Evolutionary conservation across 2,113 vertebrate species (phyloP).

Genomic region (Podilymbus podiceps): DNA sequence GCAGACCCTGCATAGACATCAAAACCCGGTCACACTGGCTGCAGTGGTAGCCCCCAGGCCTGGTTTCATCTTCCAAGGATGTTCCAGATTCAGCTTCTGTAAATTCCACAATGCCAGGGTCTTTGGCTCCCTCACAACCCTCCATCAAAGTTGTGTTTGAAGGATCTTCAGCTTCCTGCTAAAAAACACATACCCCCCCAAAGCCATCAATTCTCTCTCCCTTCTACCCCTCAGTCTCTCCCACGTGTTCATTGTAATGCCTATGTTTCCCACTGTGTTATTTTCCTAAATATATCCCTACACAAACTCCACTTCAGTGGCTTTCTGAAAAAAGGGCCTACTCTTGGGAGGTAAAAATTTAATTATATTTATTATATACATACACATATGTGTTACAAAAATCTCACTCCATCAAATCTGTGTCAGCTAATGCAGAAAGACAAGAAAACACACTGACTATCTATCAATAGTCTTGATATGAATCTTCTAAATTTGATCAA

Average conservation of each 20-base stretch:
- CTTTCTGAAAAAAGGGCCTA: neutral
- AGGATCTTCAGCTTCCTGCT: conserved; percentile 80
- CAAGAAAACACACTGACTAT: neutral
- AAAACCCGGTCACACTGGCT: conserved; percentile 93
- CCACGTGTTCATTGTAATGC: neutral
- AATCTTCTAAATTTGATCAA: neutral
- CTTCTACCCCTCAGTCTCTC: conserved; percentile 60
- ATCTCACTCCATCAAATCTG: neutral
- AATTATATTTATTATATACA: neutral
- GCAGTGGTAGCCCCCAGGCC: conserved; percentile 89
- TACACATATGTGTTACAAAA: neutral
- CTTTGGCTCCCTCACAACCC: conserved; percentile 74
- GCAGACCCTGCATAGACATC: conserved; percentile 99
- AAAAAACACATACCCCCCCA: conserved; percentile 79
- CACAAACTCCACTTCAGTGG: neutral
- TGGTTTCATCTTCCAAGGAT: conserved; percentile 83
- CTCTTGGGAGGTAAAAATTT: neutral
- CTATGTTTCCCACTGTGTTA: neutral
- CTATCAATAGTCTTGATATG: neutral
- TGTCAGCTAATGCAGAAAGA: neutral
- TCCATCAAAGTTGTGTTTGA: conserved; percentile 75
- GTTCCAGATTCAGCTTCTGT: conserved; percentile 77
- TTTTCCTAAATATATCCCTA: neutral
- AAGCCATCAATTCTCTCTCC: conserved; percentile 67
- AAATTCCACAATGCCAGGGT: conserved; percentile 74